Evolutionary conservation across 2,797 vertebrate species (phyloP), one percentile per base, ranked within the genome.

Genomic region (Ataeniobius toweri): DNA sequence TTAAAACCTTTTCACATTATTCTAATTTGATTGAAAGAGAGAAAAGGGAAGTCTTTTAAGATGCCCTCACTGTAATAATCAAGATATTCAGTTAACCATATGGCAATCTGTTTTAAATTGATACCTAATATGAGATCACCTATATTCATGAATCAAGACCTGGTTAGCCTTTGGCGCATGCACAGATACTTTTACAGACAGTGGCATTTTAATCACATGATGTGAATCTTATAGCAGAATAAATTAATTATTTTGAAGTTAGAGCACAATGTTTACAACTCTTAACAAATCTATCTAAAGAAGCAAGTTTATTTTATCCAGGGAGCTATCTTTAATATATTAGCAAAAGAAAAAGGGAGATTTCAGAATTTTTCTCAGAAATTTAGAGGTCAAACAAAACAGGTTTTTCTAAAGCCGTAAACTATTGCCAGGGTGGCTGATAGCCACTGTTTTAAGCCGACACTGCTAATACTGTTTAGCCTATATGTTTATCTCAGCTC

Each of bases 101-200:
- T 86, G 81, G 71, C 72, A 26, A 59, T 53, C 65, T 81, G 53
- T 55, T 85, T 81, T 36, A 80, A 78, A 59, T 51, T 71, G 77
- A 82, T 22, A 28, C 36, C 69, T 65, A 80, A 87, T 84, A 78
- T 83, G 51, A 86, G 72, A 85, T 83, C 77, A 85, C 80, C 87
- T 85, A 84, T 71, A 82, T 74, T 39, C 73, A 76, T 56, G 46
- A 58, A 87, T 76, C 73, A 73, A 72, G 74, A 80, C 68, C 72
- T 24, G 61, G 10, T 58, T 58, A 78, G 36, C 74, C 80, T 69
- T 12, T 73, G 56, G 22, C 74, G 77, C 13, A 73, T 48, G 16
- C 50, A 41, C 20, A 80, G 53, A 65, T 59, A 28, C 5, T 26
- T 59, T 28, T n/a, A 59, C n/a, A 14, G 26, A 13, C 24, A 58